Percentiles rank a stretch among this genome's conserved stretches.
Evolutionary conservation across 2,888 invertebrate species (phyloP).

Genomic region (Neoaliturus tenellus): DNA sequence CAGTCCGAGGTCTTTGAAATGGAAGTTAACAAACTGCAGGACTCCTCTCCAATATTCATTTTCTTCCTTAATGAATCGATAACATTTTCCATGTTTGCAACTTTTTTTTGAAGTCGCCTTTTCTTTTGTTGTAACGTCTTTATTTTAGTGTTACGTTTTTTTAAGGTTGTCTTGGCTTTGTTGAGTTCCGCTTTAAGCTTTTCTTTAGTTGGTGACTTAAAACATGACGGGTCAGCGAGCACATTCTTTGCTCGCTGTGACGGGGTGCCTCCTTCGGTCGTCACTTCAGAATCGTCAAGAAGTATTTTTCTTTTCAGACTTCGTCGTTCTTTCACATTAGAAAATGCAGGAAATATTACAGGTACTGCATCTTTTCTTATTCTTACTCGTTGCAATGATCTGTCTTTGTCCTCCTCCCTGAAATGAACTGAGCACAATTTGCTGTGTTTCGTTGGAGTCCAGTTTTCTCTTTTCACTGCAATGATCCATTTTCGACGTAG

Average conservation of each 20-base stretch:
- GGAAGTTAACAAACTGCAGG: background rate
- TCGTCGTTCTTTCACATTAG: background rate
- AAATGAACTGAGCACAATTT: constrained; percentile 55
- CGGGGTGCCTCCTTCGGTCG: no score
- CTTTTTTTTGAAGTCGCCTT: background rate
- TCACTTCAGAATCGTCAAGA: background rate
- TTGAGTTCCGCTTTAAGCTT: background rate
- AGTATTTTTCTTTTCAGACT: background rate
- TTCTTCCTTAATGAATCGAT: background rate
- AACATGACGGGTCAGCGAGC: no score
- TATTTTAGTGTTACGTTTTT: background rate
- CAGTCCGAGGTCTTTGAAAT: constrained; percentile 22
- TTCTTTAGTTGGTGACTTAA: constrained; percentile 13
- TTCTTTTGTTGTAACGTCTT: constrained; percentile 9
- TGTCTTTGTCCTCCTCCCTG: constrained; percentile 54
- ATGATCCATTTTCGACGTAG: constrained; percentile 54
- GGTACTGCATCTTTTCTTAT: constrained; percentile 49
- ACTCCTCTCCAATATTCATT: background rate
- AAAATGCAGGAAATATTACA: constrained; percentile 7
- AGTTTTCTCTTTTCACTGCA: constrained; percentile 50
- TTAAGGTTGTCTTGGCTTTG: background rate
- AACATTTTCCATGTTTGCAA: constrained; percentile 4
- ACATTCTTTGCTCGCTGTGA: no score
- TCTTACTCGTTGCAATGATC: constrained; percentile 18
- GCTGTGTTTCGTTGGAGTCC: constrained; percentile 54